Evolutionary conservation across 2,888 invertebrate species (phyloP), one percentile per base, ranked within the genome.

Genomic region (Amphimallon solstitiale): DNA sequence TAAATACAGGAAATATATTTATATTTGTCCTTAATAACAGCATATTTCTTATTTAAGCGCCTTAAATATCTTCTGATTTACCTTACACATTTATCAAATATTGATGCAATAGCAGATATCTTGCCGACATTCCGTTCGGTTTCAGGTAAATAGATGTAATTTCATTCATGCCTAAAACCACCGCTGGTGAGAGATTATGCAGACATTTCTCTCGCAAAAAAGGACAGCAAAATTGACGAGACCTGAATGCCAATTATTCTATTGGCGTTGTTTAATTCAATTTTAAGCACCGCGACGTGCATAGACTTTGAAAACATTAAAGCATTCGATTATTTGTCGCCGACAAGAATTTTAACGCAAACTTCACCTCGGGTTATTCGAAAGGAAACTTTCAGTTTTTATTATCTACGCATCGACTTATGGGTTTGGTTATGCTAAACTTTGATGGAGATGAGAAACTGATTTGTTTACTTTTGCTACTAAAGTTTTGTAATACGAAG

Each of bases 101-200:
- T 29, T 29, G 5, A 29, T 29, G 29, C 29, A 29, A 29, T 7
- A 29, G 9, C 6, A 29, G 29, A 29, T 9, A 29, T 29, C 29
- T 29, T 29, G 29, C 9, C 29, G 9, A 29, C 29, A 29, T 29
- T 29, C 29, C 29, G 5, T 2, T 29, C 29, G 9, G 29, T 29
- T 29, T 29, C 29, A 29, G 29, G 6, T 9, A 5, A 29, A 9
- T 29, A 29, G 29, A 29, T 29, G 29, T 29, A 5, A n/a, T 9
- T 29, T 29, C 29, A 29, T 29, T 29, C 5, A 29, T 29, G 29
- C 5, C 5, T 29, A 29, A 29, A 17, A 45, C 43, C 56, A 29
- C 56, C 56, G 43, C 56, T 17, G 43, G 43, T 59, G 56, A 45
- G 56, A 45, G 43, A 59, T 59, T 59, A 43, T 23, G 56, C 56